These are phyloP conservation scores for Esox niger DNA, from an alignment of 2,113 vertebrate genomes.

Conservation along the genomic window DNA sequence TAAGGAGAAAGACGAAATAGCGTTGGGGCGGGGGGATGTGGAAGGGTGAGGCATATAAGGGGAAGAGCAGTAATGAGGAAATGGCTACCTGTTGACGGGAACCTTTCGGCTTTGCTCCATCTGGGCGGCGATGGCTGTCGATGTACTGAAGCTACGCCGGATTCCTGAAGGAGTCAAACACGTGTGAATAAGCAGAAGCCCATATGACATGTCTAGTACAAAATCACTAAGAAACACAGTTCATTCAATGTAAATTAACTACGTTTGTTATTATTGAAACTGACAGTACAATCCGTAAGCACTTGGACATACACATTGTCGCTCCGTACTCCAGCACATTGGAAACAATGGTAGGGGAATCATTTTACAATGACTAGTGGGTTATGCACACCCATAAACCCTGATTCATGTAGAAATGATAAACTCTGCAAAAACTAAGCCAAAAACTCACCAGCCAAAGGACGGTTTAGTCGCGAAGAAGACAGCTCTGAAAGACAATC, in stretches of 20 bases:
- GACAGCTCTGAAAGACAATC: slow-evolving; percentile 89
- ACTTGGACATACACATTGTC: no score
- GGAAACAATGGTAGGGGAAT: no score
- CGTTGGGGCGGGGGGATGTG: neutral
- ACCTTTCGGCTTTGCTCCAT: slow-evolving; percentile 84
- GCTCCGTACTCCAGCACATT: no score
- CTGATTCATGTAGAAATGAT: no score
- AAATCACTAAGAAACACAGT: slow-evolving; percentile 18
- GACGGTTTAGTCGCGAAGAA: slow-evolving; percentile 75
- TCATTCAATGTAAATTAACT: no score
- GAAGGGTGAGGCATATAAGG: neutral
- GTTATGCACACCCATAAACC: no score
- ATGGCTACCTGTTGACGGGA: slow-evolving; percentile 79
- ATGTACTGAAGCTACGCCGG: slow-evolving; percentile 87
- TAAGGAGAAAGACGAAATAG: slow-evolving; percentile 35
- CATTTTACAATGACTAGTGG: no score
- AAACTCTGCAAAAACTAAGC: no score
- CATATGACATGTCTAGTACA: slow-evolving; percentile 1
- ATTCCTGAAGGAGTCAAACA: slow-evolving; percentile 53
- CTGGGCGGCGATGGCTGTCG: slow-evolving; percentile 78
- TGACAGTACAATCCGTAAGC: no score
- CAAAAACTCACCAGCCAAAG: slow-evolving; percentile 79
- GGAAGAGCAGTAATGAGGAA: neutral
- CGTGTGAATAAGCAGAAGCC: neutral
- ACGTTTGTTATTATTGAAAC: no score